Conservation (phyloP, 1,140 invertebrate genomes). For the Helicoverpa zea region DNA sequence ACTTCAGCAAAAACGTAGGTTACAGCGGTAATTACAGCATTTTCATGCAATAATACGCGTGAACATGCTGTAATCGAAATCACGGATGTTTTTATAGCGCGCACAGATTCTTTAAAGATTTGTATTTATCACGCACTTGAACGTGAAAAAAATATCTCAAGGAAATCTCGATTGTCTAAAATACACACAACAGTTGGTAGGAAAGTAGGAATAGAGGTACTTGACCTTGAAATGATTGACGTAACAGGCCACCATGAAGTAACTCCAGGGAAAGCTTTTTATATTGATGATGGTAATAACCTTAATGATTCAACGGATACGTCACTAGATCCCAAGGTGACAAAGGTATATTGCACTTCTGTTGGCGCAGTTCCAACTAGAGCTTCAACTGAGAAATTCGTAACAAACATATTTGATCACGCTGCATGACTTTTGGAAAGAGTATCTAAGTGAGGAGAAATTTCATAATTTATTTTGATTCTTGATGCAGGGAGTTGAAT, state of each 20-base stretch:
- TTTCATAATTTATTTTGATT: too few species aligned
- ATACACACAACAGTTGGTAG: background rate
- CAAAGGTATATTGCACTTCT: constrained; percentile 32
- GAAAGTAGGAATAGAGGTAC: constrained; percentile 1
- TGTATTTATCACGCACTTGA: constrained; percentile 8
- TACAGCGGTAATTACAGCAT: too few species aligned
- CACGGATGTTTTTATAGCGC: too few species aligned
- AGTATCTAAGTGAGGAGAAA: background rate
- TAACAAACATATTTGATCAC: constrained; percentile 12
- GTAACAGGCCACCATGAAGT: background rate
- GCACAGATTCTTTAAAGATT: background rate
- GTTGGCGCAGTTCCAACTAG: constrained; percentile 22
- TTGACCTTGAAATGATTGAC: background rate
- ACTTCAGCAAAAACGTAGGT: too few species aligned
- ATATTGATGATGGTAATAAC: background rate
- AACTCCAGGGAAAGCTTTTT: background rate
- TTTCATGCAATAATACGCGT: too few species aligned
- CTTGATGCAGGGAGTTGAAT: too few species aligned
- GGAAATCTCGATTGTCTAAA: constrained; percentile 3
- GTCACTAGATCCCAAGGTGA: constrained; percentile 14
- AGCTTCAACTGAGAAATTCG: constrained; percentile 19
- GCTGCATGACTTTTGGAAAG: background rate
- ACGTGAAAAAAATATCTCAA: constrained; percentile 6
- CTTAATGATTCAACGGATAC: constrained; percentile 20
- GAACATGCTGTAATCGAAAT: too few species aligned